Evolutionary conservation across 2,113 vertebrate species (phyloP).

Genomic region (Anser brachyrhynchus): DNA sequence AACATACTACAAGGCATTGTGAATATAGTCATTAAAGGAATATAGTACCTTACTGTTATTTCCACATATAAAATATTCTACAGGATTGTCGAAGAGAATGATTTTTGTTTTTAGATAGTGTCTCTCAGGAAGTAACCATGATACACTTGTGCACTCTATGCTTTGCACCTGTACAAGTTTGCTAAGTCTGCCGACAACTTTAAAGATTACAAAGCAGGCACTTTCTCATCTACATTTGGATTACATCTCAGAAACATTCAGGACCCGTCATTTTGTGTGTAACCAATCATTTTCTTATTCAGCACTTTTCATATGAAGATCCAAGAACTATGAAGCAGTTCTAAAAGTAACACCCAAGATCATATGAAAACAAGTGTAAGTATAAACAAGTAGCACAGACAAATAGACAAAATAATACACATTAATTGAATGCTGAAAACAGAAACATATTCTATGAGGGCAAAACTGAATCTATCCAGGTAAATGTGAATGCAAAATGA

Average conservation of each 20-base stretch:
- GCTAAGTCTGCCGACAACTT: neutral
- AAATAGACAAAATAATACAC: neutral
- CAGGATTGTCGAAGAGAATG: neutral
- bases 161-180: neutral
- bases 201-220: neutral
- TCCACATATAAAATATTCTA: neutral
- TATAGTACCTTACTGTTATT: neutral
- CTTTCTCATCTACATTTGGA: neutral
- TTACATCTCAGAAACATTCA: neutral
- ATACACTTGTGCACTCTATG: neutral
- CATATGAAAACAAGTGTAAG: neutral
- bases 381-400: neutral
- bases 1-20: neutral
- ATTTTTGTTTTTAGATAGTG: neutral
- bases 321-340: neutral
- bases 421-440: neutral
- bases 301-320: neutral
- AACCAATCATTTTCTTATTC: neutral
- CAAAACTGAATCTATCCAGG: neutral
- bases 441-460: neutral
- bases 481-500: neutral
- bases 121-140: neutral
- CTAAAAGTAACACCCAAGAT: neutral
- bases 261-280: neutral
- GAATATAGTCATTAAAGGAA: neutral